Conservation (phyloP, 2,113 vertebrate genomes). For the Atractosteus spatula region DNA sequence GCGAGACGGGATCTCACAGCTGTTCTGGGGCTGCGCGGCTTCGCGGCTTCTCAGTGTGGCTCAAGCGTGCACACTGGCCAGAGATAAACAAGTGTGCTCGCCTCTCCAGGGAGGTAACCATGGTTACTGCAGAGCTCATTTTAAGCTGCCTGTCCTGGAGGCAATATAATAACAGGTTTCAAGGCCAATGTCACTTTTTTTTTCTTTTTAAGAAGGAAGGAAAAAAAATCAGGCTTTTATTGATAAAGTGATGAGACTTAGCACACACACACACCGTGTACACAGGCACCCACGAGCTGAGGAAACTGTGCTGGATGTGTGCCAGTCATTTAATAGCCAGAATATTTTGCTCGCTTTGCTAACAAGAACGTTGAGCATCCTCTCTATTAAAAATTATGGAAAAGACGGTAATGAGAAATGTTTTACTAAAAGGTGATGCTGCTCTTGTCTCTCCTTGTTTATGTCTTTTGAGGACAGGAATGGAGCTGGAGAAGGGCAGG, state of each 20-base stretch:
- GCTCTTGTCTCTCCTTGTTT: neutral
- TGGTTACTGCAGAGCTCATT: slow-evolving; percentile 3
- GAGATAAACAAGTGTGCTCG: slow-evolving; percentile 5
- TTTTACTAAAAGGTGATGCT: neutral
- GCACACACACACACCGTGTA: neutral
- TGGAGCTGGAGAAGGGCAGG: neutral
- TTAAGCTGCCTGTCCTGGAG: slow-evolving; percentile 63
- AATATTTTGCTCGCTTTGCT: too few relatives aligned
- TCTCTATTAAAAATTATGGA: too few relatives aligned
- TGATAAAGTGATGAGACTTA: slow-evolving; percentile 15
- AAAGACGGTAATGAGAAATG: neutral
- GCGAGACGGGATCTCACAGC: neutral
- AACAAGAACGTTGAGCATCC: too few relatives aligned
- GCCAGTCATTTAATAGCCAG: too few relatives aligned
- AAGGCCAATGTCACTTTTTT: slow-evolving; percentile 64
- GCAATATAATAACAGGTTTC: slow-evolving; percentile 70
- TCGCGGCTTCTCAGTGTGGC: neutral
- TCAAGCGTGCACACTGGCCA: slow-evolving; percentile 3
- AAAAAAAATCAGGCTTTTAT: slow-evolving; percentile 21
- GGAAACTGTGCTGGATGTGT: too few relatives aligned
- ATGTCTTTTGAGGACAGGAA: too few relatives aligned
- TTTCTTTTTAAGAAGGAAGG: slow-evolving; percentile 14
- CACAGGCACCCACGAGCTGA: too few relatives aligned
- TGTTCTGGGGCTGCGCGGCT: neutral
- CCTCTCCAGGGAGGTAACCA: slow-evolving; percentile 3